Evolutionary conservation across 64 coral and sea anemone genomes (phyloP).

Genomic region (Platygyra sinensis): DNA sequence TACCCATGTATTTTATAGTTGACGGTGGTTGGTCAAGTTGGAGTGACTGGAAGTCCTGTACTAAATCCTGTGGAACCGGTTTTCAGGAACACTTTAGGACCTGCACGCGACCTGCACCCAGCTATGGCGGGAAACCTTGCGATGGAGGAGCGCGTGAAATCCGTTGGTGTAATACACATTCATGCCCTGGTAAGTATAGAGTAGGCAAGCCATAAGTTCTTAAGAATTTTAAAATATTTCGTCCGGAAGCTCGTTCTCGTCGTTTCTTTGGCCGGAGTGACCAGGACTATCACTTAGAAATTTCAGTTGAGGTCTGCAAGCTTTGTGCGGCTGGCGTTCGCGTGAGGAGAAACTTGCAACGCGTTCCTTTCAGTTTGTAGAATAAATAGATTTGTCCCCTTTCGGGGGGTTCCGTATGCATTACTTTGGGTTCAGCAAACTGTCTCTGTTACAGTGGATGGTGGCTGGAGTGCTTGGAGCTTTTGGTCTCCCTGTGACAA

Average conservation of each 20-base stretch:
- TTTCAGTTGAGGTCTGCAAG: no score
- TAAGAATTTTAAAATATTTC: no score
- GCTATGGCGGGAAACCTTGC: background rate
- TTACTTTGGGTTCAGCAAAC: background rate
- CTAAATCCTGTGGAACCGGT: conserved; percentile 3
- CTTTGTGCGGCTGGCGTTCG: no score
- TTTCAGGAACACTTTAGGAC: background rate
- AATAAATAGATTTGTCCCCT: no score
- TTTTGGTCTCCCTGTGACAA: conserved; percentile 35
- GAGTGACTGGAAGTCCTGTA: conserved; percentile 8
- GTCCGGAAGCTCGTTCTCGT: no score
- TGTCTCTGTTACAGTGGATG: conserved; percentile 5
- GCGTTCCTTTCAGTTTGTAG: no score
- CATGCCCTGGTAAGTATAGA: background rate
- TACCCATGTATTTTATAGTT: background rate
- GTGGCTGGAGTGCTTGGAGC: conserved; percentile 28
- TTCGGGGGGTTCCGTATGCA: no score
- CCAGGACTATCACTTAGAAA: no score
- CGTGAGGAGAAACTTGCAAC: no score
- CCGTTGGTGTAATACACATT: background rate
- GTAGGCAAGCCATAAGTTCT: background rate
- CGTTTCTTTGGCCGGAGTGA: no score
- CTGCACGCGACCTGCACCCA: conserved; percentile 1
- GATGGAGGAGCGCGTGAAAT: background rate
- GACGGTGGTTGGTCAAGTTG: conserved; percentile 32